Percentiles rank a stretch among this genome's conserved stretches.
Conservation (phyloP, 2,797 vertebrate genomes). For the Mus caroli region DNA sequence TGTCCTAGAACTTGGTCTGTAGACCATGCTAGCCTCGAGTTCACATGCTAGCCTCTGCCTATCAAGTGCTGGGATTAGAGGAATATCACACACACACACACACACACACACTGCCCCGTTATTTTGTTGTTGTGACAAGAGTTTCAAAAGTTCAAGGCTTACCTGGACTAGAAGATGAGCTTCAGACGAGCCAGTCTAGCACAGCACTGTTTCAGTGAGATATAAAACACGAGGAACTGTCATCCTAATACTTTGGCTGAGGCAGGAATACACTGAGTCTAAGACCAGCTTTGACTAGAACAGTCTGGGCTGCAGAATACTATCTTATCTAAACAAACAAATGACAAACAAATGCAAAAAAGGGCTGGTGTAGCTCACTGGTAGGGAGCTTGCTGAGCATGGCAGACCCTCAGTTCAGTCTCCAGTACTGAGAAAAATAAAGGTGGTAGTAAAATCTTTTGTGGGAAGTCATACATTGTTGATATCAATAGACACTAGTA, state of each 20-base stretch:
- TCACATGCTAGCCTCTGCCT: not conserved
- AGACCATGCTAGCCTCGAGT: not conserved
- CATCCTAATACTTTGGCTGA: not conserved
- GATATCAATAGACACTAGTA: not conserved
- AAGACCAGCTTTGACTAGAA: not conserved
- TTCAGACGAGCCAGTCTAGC: not conserved
- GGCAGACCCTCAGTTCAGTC: not conserved
- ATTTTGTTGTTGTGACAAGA: not conserved
- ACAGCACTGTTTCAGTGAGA: not conserved
- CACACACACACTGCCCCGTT: not conserved
- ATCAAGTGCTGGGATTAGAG: not conserved
- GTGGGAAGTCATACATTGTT: not conserved
- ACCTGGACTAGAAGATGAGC: not conserved
- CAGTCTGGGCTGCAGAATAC: not conserved
- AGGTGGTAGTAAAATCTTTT: not conserved
- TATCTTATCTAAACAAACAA: not conserved
- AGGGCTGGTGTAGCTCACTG: not conserved
- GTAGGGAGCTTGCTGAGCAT: not conserved
- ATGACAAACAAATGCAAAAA: not conserved
- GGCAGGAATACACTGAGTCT: not conserved
- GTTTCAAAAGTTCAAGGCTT: constrained; percentile 4
- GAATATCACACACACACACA: not conserved
- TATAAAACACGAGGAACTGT: not conserved
- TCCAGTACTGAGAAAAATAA: not conserved
- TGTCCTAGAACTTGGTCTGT: not conserved